Evolutionary conservation across 2,888 invertebrate species (phyloP).

Genomic region (Strigamia transsilvanica): DNA sequence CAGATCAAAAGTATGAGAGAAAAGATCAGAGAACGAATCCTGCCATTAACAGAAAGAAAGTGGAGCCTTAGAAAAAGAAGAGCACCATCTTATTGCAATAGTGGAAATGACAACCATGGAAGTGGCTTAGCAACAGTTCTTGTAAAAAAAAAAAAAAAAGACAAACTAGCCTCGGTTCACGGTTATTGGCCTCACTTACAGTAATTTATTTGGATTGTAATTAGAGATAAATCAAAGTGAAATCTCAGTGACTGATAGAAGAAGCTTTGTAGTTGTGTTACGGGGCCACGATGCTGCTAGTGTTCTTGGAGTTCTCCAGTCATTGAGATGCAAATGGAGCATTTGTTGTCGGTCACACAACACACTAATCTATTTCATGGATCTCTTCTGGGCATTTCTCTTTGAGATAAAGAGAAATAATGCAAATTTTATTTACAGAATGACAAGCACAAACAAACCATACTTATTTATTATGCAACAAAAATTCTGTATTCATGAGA

Average conservation of each 20-base stretch:
- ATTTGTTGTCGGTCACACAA: conserved; percentile 49
- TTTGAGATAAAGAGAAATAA: conserved; percentile 39
- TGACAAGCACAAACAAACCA: conserved; percentile 12
- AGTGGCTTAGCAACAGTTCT: conserved; percentile 28
- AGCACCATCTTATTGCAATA: conserved; percentile 18
- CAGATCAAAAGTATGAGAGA: conserved; percentile 11
- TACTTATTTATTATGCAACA: conserved; percentile 7
- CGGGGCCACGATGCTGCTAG: conserved; percentile 16
- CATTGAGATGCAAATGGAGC: conserved; percentile 37
- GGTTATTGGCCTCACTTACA: conserved; percentile 1
- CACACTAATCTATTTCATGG: conserved; percentile 40
- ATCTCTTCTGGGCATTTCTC: conserved; percentile 42
- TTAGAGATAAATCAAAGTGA: conserved; percentile 42
- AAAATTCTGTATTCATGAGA: conserved; percentile 11
- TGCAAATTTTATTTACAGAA: conserved; percentile 36
- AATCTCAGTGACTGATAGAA: conserved; percentile 32
- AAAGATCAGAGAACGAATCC: conserved; percentile 34
- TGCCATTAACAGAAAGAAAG: conserved; percentile 37
- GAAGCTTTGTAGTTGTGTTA: conserved; percentile 28
- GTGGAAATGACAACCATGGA: conserved; percentile 40
- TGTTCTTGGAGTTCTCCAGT: conserved; percentile 11
- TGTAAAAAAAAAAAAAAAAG: background rate
- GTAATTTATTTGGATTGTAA: conserved; percentile 29
- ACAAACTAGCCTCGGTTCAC: background rate
- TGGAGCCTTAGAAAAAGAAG: background rate